Conservation (phyloP, 1,140 invertebrate genomes). For the Pemphigus obesinymphae region DNA sequence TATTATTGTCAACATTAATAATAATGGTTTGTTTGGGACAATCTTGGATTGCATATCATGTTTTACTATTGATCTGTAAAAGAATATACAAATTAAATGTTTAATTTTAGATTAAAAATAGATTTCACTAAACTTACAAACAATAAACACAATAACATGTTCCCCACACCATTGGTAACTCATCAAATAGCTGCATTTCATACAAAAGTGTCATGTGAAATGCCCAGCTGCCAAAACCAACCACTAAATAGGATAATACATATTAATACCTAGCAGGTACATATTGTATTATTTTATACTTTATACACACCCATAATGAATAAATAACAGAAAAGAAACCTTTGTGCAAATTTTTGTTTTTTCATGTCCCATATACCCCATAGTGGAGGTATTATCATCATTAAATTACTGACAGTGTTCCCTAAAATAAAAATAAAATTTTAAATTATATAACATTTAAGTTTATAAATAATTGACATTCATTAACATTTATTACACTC, state of each 20-base stretch:
- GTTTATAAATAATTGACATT: neutral
- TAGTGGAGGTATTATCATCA: slow-evolving; percentile 47
- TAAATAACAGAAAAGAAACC: slow-evolving; percentile 46
- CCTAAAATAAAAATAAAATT: slow-evolving; percentile 46
- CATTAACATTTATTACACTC: slow-evolving; percentile 1
- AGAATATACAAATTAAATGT: neutral
- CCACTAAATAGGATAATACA: slow-evolving; percentile 44
- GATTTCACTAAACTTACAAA: slow-evolving; percentile 45
- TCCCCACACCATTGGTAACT: slow-evolving; percentile 49
- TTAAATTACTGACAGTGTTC: slow-evolving; percentile 48
- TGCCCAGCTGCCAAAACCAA: slow-evolving; percentile 48
- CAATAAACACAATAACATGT: slow-evolving; percentile 47
- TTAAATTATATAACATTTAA: no score
- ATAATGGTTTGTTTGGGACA: slow-evolving; percentile 18
- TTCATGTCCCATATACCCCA: slow-evolving; percentile 47
- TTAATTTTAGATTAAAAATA: neutral
- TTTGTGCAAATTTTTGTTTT: slow-evolving; percentile 46
- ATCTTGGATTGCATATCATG: slow-evolving; percentile 9
- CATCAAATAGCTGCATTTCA: slow-evolving; percentile 49
- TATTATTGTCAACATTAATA: slow-evolving; percentile 16
- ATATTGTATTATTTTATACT: neutral
- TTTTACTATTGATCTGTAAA: slow-evolving; percentile 31
- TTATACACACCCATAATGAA: slow-evolving; percentile 45
- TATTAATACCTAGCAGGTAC: no score
- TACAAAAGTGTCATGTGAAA: slow-evolving; percentile 49